A percentile compares a stretch with the other conserved stretches of the same genome.
These are phyloP conservation scores for Jordanella pulchra DNA, from an alignment of 2,797 vertebrate species.

Conservation along the genomic window DNA sequence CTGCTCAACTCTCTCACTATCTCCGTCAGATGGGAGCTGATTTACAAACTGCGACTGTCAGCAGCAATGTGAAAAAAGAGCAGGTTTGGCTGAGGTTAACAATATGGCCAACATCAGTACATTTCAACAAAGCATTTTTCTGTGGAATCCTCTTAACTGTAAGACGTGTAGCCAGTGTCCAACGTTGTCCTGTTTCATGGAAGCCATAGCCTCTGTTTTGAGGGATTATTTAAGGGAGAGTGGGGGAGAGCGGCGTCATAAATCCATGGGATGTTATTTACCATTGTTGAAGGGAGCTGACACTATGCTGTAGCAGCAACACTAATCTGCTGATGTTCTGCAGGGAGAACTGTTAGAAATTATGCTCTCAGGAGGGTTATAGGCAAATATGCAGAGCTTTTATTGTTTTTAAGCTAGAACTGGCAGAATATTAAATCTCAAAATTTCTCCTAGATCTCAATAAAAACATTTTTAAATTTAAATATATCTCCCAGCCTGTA, in stretches of 20 bases:
- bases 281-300: conserved; percentile 44
- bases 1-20: conserved; percentile 38
- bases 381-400: conserved; percentile 13
- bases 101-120: conserved; percentile 17
- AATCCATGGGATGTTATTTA: conserved; percentile 63
- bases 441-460: conserved; percentile 28
- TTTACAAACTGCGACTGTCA: conserved; percentile 47
- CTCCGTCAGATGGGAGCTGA: conserved; percentile 51
- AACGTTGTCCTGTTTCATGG: conserved; percentile 43
- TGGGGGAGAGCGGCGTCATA: conserved; percentile 35
- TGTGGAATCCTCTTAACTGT: conserved; percentile 71
- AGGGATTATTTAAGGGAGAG: conserved; percentile 61
- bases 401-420: conserved; percentile 14
- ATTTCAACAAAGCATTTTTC: conserved; percentile 27
- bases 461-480: conserved; percentile 48
- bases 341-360: conserved; percentile 14
- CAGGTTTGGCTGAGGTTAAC: conserved; percentile 42
- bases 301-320: conserved; percentile 23
- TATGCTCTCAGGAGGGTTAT: not conserved
- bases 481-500: conserved; percentile 41
- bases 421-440: not conserved
- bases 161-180: conserved; percentile 50
- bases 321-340: conserved; percentile 28
- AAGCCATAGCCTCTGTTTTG: conserved; percentile 58
- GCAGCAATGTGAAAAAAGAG: conserved; percentile 35